Evolutionary conservation across 23 tunicate genomes (phyloP), one percentile per base, ranked within the genome.

Genomic region (Phallusia fumigata): DNA sequence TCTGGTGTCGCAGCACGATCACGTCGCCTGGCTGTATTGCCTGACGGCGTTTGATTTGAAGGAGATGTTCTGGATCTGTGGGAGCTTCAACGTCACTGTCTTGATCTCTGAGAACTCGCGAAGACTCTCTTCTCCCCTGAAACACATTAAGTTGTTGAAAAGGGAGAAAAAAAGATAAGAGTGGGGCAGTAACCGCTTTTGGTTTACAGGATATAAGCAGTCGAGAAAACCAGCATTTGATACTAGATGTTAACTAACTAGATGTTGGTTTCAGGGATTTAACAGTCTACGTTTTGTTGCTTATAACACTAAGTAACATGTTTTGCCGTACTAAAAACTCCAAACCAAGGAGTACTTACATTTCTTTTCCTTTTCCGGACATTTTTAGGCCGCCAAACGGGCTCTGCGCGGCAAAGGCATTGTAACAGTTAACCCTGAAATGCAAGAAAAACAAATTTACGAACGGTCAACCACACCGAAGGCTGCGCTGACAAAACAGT

Each of bases 311-410:
- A n/a, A n/a, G n/a, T n/a, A n/a, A 40, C 10, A 40, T 40, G 47
- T 40, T 40, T 40, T 40, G 10, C 10, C 47, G 5, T 3, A 40
- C 47, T 40, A 40, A n/a, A n/a, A n/a, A n/a, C n/a, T n/a, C n/a
- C n/a, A n/a, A 40, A 40, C 47, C 47, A 40, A 40, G 47, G 26
- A 35, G 0, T n/a, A 82, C 94, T 94, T 65, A 94, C 98, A 94
- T 94, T 89, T 94, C 98, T 79, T 89, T 94, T 75, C 98, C 98
- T 75, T 89, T 91, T 79, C 98, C 98, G 28, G 98, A 94, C 76
- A 89, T 45, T 73, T 94, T 94, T 45, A 85, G 35, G 50, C 98
- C 98, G 19, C 98, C 98, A 74, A 94, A 94, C 11, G 98, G 98
- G 24, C 91, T 89, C 50, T 94, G 98, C 24, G 87, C 93, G 0